Conservation (phyloP, 2,113 vertebrate species). For the Todiramphus chloris region DNA sequence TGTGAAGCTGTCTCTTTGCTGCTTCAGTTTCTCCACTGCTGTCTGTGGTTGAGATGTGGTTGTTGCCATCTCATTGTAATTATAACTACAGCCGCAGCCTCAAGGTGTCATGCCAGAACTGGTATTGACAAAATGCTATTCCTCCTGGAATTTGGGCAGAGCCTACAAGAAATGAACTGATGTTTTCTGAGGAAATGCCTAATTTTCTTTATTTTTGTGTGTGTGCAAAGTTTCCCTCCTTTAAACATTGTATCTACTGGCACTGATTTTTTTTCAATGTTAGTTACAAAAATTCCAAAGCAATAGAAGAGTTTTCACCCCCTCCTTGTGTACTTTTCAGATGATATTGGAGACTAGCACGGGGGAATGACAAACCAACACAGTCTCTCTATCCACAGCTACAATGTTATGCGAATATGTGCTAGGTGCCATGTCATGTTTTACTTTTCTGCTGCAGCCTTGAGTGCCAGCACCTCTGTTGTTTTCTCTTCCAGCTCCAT, state of each 20-base stretch:
- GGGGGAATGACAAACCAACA: neutral
- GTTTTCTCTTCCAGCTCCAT: neutral
- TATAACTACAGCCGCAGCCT: rapidly evolving
- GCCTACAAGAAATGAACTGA: neutral
- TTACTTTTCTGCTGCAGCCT: neutral
- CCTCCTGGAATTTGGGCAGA: neutral
- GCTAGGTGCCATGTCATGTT: neutral
- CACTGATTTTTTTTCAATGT: neutral
- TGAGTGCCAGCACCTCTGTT: neutral
- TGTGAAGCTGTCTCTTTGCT: neutral
- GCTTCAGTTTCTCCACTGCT: neutral
- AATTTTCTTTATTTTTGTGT: neutral
- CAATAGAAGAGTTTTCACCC: neutral
- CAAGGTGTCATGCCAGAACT: neutral
- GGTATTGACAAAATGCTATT: neutral
- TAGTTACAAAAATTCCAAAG: neutral
- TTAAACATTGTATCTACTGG: neutral
- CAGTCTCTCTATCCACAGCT: neutral
- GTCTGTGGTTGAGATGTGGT: rapidly evolving
- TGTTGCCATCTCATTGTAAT: neutral
- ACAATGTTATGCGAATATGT: neutral
- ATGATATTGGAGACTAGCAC: neutral
- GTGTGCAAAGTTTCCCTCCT: neutral
- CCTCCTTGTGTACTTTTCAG: neutral
- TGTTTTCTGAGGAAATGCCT: neutral